Base-by-base conservation (phyloP, 2,797 vertebrate genomes). In the Buceros bicornis region DNA sequence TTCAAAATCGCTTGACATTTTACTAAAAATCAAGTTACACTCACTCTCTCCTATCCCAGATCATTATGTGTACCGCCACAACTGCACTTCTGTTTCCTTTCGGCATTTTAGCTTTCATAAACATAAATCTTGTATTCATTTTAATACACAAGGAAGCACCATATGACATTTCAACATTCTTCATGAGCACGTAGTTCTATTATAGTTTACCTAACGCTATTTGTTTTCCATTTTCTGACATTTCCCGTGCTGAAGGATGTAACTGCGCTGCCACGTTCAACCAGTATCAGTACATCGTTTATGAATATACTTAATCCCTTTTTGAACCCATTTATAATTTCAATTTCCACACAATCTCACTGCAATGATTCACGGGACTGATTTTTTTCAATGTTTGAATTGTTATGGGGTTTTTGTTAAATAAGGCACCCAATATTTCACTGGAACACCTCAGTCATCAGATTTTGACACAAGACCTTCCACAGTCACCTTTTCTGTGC, bases 1-100 rank as follows among this genome's bases (percentile, higher is more conserved):
- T 87, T 85, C 51, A 87, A 45, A 93, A 90, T 84, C 65, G 82
- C 61, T 2, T 86, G 61, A 74, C 54, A 77, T 81, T 92, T 81
- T 43, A 91, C 69, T 81, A 93, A 54, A 76, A 61, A 83, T 28
- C 42, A 92, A 76, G 10, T 88, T 74, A 71, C 3, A 2, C 19
- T 35, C 45, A 57, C 35, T 81, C 35, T 78, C 43, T 70, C 29
- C 69, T 73, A 53, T 53, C 78, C 42, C 4, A 71, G 28, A 86
- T 53, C 47, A 47, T 13, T 35, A 26, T 14, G 64, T 2, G 8
- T 5, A 35, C 10, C 50, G 33, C 19, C 67, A 89, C 14, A 83
- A 64, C 64, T 42, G 54, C 42, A 45, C 19, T 83, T 81, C 21
- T 50, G 11, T 60, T 82, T 71, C 29, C 37, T 74, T 85, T 2